Evolutionary conservation across 2,797 vertebrate genomes (phyloP).

Genomic region (Karalla daura): DNA sequence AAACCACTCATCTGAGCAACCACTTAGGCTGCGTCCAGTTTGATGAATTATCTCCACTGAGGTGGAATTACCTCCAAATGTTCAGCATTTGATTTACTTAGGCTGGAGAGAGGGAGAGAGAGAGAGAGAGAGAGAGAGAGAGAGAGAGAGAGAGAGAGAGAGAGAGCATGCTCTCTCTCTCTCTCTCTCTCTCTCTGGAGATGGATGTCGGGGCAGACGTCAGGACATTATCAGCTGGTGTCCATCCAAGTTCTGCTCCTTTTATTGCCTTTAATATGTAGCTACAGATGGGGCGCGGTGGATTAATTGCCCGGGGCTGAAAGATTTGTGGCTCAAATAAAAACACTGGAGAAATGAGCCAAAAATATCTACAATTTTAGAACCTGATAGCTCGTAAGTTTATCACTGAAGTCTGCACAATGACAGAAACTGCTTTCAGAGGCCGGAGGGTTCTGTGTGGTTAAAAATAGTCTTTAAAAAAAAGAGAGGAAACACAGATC

Average conservation of each 20-base stretch:
- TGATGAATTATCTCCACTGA: constrained; percentile 43
- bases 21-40: constrained; percentile 18
- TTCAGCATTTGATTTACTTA: constrained; percentile 36
- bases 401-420: neutral
- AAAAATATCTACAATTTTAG: neutral
- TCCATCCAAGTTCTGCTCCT: neutral
- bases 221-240: constrained; percentile 2
- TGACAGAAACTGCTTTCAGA: neutral
- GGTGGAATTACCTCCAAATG: constrained; percentile 42
- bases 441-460: no score
- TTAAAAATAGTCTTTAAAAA: neutral
- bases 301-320: neutral
- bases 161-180: no score
- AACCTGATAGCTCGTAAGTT: neutral
- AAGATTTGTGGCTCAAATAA: neutral
- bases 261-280: neutral
- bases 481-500: no score
- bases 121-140: constrained; percentile 28
- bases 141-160: constrained; percentile 35
- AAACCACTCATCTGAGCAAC: constrained; percentile 45
- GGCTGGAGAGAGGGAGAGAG: constrained; percentile 28
- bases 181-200: no score
- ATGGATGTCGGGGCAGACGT: neutral
- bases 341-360: neutral
- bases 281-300: neutral